Evolutionary conservation across 1,140 invertebrate species (phyloP), one percentile per base, ranked within the genome.

Genomic region (Drosophila athabasca): DNA sequence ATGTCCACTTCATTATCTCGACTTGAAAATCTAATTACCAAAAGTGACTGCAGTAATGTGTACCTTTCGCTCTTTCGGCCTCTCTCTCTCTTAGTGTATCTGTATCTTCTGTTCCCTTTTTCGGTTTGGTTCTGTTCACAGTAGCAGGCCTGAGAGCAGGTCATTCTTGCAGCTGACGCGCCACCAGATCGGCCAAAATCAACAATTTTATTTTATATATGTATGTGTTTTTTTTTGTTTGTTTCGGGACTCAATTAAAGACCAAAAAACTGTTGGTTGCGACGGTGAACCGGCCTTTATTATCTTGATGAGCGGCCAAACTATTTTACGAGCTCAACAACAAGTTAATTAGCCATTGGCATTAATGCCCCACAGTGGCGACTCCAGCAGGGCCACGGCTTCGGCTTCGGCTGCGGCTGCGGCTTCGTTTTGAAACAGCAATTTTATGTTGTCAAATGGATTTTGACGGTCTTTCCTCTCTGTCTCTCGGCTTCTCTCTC

Each of bases 291-390:
- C 64, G 70, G 61, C 70, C 62, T 87, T 87, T 88, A 79, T 87
- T 85, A 85, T 85, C 82, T 85, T 85, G 82, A 85, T 85, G 82
- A 85, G 82, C 82, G 82, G 39, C 82, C 83, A 85, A 83, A 88
- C 83, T 88, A 88, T 88, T 88, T 88, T 88, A 88, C 79, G 83
- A 88, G 83, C 83, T 88, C 84, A 82, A 76, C 84, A 88, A 88
- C 84, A 88, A 88, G 84, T 88, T 88, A 88, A 88, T 88, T 88
- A 88, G 83, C 79, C 83, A 62, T 73, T 67, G 79, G 79, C 65
- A 85, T 85, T 87, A 85, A 75, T 65, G 78, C 70, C 61, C 72
- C 55, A 54, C 54, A 57, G 50, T 73, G 60, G 43, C 66, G 58
- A 54, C 49, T 22, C 50, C 46, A 39, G 22, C 54, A 24, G 17